phyloP scores from a whole-genome alignment of 2,113 vertebrate genomes.

The Variabilichromis moorii region DNA sequence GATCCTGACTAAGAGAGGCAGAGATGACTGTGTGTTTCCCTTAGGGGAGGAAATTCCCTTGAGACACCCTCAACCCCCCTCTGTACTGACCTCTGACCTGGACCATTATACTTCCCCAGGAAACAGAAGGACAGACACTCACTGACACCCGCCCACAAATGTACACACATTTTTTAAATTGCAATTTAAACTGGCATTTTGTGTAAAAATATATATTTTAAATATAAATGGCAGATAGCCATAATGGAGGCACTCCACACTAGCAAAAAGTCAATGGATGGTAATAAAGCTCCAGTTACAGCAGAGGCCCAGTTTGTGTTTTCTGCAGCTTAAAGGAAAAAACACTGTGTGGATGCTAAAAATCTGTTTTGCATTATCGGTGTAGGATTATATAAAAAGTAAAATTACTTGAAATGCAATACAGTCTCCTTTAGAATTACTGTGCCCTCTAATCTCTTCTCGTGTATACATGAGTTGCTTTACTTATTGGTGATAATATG shows the following conservation, averaged over 20 bases:
- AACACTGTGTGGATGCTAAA: not conserved
- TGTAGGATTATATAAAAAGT: not conserved
- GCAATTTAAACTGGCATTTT: not conserved
- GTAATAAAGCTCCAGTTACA: conserved; percentile 6
- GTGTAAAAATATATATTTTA: not conserved
- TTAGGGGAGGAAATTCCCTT: conserved; percentile 33
- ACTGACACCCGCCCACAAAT: not conserved
- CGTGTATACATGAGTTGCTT: not conserved
- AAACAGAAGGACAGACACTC: not conserved
- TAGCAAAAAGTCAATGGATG: not conserved
- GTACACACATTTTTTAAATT: not conserved
- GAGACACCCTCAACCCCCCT: not conserved
- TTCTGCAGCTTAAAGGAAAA: not conserved
- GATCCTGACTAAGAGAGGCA: not conserved
- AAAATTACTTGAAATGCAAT: not conserved
- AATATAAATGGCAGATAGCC: not conserved
- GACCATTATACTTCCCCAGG: conserved; percentile 29
- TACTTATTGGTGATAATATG: not conserved
- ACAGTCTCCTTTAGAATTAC: not conserved
- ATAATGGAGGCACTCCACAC: not conserved
- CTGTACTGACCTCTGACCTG: conserved; percentile 18
- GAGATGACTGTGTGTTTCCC: not conserved
- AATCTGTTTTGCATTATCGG: not conserved
- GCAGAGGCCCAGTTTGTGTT: not conserved
- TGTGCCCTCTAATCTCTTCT: not conserved